Percentiles rank a stretch among this genome's conserved stretches.
These are phyloP conservation scores for Trachelus tabidus DNA, from an alignment of 2,888 invertebrate species.

Conservation along the genomic window DNA sequence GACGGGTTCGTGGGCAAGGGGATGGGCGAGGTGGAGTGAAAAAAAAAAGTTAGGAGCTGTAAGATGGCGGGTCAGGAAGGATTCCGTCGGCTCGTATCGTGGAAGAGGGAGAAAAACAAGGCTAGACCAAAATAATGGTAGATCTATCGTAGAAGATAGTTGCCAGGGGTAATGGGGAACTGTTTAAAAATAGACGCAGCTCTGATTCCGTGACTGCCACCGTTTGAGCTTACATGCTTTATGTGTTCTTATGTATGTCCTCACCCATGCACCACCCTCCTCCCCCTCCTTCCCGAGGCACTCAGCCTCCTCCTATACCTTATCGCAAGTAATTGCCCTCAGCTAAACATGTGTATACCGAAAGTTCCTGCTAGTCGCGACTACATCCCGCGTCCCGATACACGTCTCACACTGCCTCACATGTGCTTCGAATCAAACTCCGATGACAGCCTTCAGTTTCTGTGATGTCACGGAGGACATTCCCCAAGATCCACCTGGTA, in stretches of 20 bases:
- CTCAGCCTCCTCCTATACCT: not conserved
- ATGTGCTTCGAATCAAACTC: not conserved
- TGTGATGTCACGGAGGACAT: not conserved
- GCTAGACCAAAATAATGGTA: constrained; percentile 62
- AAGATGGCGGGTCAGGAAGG: constrained; percentile 7
- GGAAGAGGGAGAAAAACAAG: constrained; percentile 50
- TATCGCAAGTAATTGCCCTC: not conserved
- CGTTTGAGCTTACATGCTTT: constrained; percentile 49
- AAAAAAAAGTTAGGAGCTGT: constrained; percentile 23
- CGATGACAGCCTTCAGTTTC: not conserved
- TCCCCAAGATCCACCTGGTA: not conserved
- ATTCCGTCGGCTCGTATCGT: constrained; percentile 10
- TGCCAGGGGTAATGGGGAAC: constrained; percentile 60
- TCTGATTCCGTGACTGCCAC: constrained; percentile 58
- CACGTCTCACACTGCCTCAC: not conserved
- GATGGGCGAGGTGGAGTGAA: not conserved
- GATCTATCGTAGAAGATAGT: constrained; percentile 59
- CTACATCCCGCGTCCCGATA: not conserved
- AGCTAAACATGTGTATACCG: not conserved
- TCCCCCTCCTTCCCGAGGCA: not conserved
- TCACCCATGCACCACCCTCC: not conserved
- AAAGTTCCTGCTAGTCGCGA: not conserved
- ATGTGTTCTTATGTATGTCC: constrained; percentile 24
- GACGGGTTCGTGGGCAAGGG: not conserved
- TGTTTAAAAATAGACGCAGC: constrained; percentile 61